These are phyloP conservation scores for Morinoia aosen DNA, from an alignment of 2,888 invertebrate genomes.

Conservation along the genomic window DNA sequence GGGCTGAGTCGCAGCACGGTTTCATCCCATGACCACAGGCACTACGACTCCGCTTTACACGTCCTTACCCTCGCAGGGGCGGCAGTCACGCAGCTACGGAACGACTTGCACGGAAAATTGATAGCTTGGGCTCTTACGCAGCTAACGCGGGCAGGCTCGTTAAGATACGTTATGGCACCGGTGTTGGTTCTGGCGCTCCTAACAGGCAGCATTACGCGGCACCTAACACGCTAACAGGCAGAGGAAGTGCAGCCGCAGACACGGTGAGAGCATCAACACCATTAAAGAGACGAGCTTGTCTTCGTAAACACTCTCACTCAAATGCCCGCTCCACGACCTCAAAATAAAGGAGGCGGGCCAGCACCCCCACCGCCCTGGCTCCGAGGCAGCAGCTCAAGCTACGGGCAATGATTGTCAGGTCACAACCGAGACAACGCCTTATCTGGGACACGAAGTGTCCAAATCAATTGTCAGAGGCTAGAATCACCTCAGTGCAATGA, in stretches of 20 bases:
- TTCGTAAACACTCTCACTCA: neutral
- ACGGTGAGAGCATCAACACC: neutral
- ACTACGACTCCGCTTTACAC: neutral
- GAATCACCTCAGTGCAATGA: too few relatives aligned
- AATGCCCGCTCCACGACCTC: neutral
- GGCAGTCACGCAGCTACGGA: neutral
- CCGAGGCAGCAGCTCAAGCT: too few relatives aligned
- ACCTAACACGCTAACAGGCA: neutral
- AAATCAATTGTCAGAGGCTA: too few relatives aligned
- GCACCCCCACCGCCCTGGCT: too few relatives aligned
- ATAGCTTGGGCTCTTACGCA: neutral
- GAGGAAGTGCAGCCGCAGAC: neutral
- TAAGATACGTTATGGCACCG: neutral
- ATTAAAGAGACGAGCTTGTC: slow-evolving; percentile 20
- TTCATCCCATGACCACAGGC: neutral
- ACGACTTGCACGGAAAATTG: neutral
- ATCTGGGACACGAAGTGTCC: too few relatives aligned
- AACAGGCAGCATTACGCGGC: neutral
- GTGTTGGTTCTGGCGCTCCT: neutral
- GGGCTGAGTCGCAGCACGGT: neutral
- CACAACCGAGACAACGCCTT: too few relatives aligned
- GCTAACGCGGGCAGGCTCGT: neutral
- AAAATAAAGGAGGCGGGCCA: neutral
- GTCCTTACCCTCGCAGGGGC: neutral
- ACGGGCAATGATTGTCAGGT: too few relatives aligned